A percentile compares a stretch with the other conserved stretches of the same genome.
Evolutionary conservation across 2,888 invertebrate genomes (phyloP).

Genomic region (Chymomyza procnemis): DNA sequence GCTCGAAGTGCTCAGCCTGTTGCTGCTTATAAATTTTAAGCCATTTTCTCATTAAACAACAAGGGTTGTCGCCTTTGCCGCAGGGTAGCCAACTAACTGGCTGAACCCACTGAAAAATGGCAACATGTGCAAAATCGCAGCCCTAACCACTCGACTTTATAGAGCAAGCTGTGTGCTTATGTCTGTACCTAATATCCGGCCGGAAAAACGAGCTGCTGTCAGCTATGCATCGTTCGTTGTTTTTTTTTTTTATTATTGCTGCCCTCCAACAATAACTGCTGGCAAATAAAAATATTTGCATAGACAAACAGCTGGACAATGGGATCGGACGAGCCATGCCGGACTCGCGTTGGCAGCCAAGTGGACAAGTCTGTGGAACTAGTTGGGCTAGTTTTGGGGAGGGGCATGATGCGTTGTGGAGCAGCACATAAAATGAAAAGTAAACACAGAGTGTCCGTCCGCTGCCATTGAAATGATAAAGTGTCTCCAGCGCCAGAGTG

Average conservation of each 20-base stretch:
- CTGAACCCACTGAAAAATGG: conserved; percentile 32
- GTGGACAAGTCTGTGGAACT: conserved; percentile 47
- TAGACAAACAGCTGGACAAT: conserved; percentile 67
- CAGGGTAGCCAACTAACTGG: not conserved
- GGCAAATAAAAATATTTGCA: conserved; percentile 75
- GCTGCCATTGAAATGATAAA: conserved; percentile 71
- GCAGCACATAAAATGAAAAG: conserved; percentile 65
- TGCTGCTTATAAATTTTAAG: conserved; percentile 42
- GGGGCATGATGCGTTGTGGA: conserved; percentile 13
- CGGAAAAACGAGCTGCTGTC: conserved; percentile 32
- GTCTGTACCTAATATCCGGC: conserved; percentile 25
- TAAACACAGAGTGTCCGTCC: conserved; percentile 61
- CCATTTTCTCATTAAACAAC: conserved; percentile 37
- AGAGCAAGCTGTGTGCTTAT: conserved; percentile 3
- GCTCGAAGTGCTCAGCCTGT: conserved; percentile 13
- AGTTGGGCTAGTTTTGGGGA: conserved; percentile 8
- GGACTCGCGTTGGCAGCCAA: conserved; percentile 42
- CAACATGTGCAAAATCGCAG: conserved; percentile 54
- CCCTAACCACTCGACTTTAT: conserved; percentile 5
- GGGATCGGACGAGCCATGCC: conserved; percentile 45
- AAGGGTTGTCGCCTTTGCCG: not conserved
- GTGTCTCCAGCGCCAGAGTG: conserved; percentile 31
- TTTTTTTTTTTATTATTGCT: conserved; percentile 9
- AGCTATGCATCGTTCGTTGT: too few relatives aligned
- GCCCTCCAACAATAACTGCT: conserved; percentile 49